A percentile compares a stretch with the other conserved stretches of the same genome.
Conservation (phyloP, 2,888 invertebrate species). For the Anoncus sp. region DNA sequence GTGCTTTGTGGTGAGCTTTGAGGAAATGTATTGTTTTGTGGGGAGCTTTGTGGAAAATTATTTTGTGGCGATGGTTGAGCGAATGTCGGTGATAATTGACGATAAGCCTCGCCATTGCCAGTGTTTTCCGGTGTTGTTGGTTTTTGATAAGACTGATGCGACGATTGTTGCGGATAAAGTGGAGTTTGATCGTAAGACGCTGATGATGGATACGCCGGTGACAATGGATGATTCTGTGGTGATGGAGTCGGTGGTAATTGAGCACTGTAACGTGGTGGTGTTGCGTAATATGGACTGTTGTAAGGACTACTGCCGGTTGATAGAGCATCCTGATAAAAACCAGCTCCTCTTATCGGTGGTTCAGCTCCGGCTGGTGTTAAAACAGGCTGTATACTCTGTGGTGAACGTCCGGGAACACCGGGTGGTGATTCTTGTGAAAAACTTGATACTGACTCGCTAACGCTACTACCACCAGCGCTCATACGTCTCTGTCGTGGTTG, state of each 20-base stretch:
- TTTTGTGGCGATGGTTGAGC: conserved; percentile 66
- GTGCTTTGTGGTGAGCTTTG: conserved; percentile 57
- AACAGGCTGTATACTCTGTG: conserved; percentile 74
- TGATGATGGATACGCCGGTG: conserved; percentile 86
- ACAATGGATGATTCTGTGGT: conserved; percentile 85
- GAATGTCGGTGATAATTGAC: conserved; percentile 57
- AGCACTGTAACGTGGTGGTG: conserved; percentile 88
- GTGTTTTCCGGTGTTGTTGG: conserved; percentile 73
- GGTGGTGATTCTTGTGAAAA: conserved; percentile 87
- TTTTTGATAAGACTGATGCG: conserved; percentile 77
- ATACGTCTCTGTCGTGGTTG: conserved; percentile 83
- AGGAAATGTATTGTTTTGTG: conserved; percentile 61
- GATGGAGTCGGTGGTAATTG: conserved; percentile 88
- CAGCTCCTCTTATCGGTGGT: conserved; percentile 91
- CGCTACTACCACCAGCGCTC: conserved; percentile 80
- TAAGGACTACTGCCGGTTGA: conserved; percentile 93
- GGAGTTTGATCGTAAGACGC: conserved; percentile 80
- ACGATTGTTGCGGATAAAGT: conserved; percentile 77
- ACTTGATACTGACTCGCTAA: conserved; percentile 80
- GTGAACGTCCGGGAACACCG: conserved; percentile 83
- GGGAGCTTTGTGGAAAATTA: conserved; percentile 57
- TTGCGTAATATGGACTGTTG: conserved; percentile 85
- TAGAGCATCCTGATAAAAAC: conserved; percentile 95
- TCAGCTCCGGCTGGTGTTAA: conserved; percentile 87
- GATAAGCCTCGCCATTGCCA: conserved; percentile 68